Evolutionary conservation across 2,797 vertebrate species (phyloP).

Genomic region (Catamblyrhynchus diadema): DNA sequence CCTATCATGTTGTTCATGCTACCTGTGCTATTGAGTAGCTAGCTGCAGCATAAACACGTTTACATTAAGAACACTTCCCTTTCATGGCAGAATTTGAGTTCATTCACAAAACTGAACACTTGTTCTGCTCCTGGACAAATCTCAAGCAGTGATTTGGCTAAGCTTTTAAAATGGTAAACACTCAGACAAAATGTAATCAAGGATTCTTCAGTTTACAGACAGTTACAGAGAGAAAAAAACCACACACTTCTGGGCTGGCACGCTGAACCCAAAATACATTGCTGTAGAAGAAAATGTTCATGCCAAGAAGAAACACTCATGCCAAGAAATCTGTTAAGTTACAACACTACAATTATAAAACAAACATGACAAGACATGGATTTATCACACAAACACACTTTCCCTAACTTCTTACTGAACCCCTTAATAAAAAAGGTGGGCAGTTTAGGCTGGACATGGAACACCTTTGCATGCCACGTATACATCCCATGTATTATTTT

Average conservation of each 20-base stretch:
- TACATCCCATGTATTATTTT: neutral
- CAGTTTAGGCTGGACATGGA: neutral
- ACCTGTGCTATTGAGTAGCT: neutral
- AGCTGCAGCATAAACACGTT: neutral
- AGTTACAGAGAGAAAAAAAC: neutral
- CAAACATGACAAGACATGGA: neutral
- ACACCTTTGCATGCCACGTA: neutral
- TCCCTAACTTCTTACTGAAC: neutral
- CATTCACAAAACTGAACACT: neutral
- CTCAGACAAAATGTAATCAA: neutral
- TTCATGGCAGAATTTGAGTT: neutral
- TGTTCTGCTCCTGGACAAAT: neutral
- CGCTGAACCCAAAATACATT: neutral
- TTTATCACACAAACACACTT: neutral
- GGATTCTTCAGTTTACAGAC: slow-evolving; percentile 5
- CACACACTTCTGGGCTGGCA: neutral
- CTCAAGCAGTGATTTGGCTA: neutral
- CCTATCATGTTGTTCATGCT: neutral
- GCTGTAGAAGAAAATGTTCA: neutral
- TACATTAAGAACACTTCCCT: neutral
- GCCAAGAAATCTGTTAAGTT: slow-evolving; percentile 15
- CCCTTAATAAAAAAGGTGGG: neutral
- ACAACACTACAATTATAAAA: neutral
- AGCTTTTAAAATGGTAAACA: neutral
- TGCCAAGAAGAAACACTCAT: neutral